phyloP scores from a whole-genome alignment of 2,797 vertebrate species.

The Melanotaenia nigrans region DNA sequence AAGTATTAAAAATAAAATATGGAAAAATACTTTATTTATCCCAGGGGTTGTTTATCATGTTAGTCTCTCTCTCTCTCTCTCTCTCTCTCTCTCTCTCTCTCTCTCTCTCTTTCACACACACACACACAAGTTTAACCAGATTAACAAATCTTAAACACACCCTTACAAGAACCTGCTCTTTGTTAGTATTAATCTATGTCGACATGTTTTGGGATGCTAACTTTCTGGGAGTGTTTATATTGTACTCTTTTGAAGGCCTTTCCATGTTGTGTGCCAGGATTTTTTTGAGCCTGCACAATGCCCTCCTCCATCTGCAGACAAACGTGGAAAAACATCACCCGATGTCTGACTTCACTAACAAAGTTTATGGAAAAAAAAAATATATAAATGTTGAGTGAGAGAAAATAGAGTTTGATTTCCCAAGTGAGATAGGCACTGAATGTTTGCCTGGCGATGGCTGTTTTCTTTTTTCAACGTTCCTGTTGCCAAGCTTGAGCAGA shows the following conservation, averaged over 20 bases:
- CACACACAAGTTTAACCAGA: too few species aligned
- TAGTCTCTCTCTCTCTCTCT: too few species aligned
- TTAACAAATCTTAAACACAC: not conserved
- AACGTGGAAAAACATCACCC: conserved; percentile 72
- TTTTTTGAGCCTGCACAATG: conserved; percentile 33
- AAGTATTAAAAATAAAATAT: too few species aligned
- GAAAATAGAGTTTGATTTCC: conserved; percentile 50
- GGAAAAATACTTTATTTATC: too few species aligned
- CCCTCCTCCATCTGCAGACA: conserved; percentile 40
- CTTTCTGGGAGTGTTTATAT: conserved; percentile 43
- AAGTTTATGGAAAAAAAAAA: conserved; percentile 47
- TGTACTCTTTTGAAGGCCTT: conserved; percentile 51
- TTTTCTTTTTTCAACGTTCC: conserved; percentile 9
- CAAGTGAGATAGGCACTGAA: conserved; percentile 38
- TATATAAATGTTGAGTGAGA: conserved; percentile 15
- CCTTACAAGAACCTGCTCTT: not conserved
- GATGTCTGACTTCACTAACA: conserved; percentile 49
- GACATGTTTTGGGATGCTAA: not conserved
- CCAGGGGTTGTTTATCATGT: too few species aligned
- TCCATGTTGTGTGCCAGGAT: conserved; percentile 63
- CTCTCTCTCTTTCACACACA: too few species aligned
- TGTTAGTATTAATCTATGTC: not conserved
- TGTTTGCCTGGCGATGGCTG: not conserved
- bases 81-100: too few species aligned
- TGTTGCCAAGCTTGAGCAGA: conserved; percentile 41